Percentiles rank a stretch among this genome's conserved stretches.
Evolutionary conservation across 2,888 invertebrate genomes (phyloP).

Genomic region (Tiliacea aurago): DNA sequence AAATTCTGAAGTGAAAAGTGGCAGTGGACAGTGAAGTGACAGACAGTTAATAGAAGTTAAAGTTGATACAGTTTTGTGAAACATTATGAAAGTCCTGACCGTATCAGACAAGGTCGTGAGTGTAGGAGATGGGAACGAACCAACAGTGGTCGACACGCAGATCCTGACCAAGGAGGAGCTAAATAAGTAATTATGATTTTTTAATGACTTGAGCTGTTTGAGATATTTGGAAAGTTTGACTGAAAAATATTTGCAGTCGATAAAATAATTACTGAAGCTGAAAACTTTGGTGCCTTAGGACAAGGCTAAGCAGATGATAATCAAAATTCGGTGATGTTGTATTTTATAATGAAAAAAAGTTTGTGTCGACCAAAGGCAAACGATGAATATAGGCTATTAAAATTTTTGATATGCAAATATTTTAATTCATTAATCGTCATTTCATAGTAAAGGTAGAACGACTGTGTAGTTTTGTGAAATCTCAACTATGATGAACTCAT

Average conservation of each 20-base stretch:
- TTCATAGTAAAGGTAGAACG: not conserved
- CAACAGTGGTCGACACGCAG: slow-evolving; percentile 77
- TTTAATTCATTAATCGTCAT: not conserved
- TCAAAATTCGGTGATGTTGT: not conserved
- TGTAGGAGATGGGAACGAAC: slow-evolving; percentile 83
- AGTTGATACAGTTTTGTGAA: slow-evolving; percentile 41
- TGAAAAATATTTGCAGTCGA: not conserved
- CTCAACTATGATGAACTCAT: not conserved
- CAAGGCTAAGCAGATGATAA: not conserved
- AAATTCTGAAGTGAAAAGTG: slow-evolving; percentile 54
- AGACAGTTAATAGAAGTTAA: slow-evolving; percentile 27
- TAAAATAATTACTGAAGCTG: not conserved
- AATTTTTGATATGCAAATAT: not conserved
- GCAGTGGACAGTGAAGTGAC: slow-evolving; percentile 61
- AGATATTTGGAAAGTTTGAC: not conserved
- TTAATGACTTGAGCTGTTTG: not conserved
- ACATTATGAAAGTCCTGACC: slow-evolving; percentile 85
- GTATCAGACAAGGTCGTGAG: slow-evolving; percentile 82
- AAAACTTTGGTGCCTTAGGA: not conserved
- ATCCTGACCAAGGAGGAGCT: slow-evolving; percentile 85
- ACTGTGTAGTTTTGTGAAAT: not conserved
- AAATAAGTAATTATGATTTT: slow-evolving; percentile 78
- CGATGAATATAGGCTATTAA: not conserved
- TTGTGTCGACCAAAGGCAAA: not conserved
- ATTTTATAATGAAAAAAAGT: not conserved